Evolutionary conservation across 92 coral and sea anemone genomes (phyloP), one percentile per base, ranked within the genome.

Genomic region (Pocillopora grandis): DNA sequence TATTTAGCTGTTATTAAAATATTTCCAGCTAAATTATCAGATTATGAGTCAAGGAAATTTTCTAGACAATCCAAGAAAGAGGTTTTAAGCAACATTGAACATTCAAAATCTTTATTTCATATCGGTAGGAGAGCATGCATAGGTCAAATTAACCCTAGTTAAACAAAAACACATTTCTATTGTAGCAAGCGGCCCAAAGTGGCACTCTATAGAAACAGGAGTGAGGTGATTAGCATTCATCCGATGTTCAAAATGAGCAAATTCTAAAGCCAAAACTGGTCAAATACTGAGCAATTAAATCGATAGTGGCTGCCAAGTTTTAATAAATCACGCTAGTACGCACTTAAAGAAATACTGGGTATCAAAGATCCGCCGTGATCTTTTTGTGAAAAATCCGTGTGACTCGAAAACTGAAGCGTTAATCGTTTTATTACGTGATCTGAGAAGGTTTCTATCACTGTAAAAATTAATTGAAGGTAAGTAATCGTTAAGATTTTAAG

Each of bases 241-340:
- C 42, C 18, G 13, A 52, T 52, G 23, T 15, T 31, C 7, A 31
- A 61, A 76, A 76, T 33, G 15, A 36, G 20, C 21, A 59, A 61
- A 76, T 68, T 68, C 72, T 27, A 68, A 27, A 33, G 18, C 49
- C 18, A 68, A 36, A 69, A 69, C 74, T 70, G 75, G 75, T 70
- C 15, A 70, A 37, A 70, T 35, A 70, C 55, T 17, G 23, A 36
- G 14, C 42, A 70, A 70, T 70, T 70, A n/a, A 16, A 70, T 37
- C 56, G 75, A 12, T 5, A n/a, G 21, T 70, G 57, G 33, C 57
- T 14, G 56, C 56, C 21, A 69, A 69, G 74, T 69, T 37, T 70
- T 70, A 70, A 70, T 70, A 70, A 42, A 70, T 3, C 75, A 70
- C 48, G n/a, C 33, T 49, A 70, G 75, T 35, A 70, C 75, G 23